Conservation (phyloP, 2,113 vertebrate species). For the Lagopus muta region DNA sequence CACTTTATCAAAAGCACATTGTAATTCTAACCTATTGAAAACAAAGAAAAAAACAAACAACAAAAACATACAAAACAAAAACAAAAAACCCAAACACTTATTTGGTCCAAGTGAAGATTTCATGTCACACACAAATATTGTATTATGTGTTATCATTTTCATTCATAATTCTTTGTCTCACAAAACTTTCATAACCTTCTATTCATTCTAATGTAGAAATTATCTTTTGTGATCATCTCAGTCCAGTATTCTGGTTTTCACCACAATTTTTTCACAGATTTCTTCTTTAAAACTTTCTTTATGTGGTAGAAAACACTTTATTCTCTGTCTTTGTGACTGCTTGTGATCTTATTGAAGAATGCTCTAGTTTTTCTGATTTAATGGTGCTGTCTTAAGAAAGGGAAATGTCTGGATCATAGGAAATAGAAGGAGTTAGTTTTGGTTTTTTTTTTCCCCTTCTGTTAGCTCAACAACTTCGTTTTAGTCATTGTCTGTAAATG, state of each 20-base stretch:
- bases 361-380: background rate
- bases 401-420: background rate
- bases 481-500: background rate
- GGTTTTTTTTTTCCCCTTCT: too few relatives aligned
- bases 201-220: background rate
- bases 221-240: background rate
- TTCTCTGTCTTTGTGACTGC: background rate
- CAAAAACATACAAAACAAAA: too few relatives aligned
- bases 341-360: background rate
- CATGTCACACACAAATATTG: background rate
- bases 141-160: background rate
- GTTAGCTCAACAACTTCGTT: too few relatives aligned
- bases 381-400: background rate
- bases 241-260: background rate
- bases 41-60: background rate
- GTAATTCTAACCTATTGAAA: background rate
- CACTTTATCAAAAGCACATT: background rate
- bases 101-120: background rate
- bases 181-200: background rate
- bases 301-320: background rate
- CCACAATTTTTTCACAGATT: background rate
- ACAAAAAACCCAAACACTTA: background rate
- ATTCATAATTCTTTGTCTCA: background rate
- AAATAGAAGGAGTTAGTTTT: background rate
- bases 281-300: background rate